Conservation (phyloP, 1,140 invertebrate species). For the Latrodectus geometricus region DNA sequence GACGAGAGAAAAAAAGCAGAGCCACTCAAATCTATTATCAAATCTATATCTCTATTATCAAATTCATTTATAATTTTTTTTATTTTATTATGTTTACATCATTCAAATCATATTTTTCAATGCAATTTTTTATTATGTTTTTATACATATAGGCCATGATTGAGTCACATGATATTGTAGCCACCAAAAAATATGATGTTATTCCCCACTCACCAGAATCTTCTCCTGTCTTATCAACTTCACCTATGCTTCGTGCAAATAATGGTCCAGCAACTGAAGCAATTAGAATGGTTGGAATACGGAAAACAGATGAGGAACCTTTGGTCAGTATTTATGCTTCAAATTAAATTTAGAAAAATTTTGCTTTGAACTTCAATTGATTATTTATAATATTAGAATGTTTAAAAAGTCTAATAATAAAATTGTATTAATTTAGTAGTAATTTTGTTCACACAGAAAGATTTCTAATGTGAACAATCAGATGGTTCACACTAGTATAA, state of each 20-base stretch:
- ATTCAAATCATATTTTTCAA: background rate
- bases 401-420: too few relatives aligned
- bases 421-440: too few relatives aligned
- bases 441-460: too few relatives aligned
- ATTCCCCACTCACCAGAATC: conserved; percentile 63
- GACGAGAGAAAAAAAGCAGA: too few relatives aligned
- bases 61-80: background rate
- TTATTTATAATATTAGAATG: too few relatives aligned
- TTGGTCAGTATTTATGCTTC: conserved; percentile 74
- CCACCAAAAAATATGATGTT: conserved; percentile 71
- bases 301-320: conserved; percentile 89
- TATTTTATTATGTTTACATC: background rate
- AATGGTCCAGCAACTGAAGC: conserved; percentile 69
- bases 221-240: conserved; percentile 62
- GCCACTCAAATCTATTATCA: background rate
- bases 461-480: too few relatives aligned
- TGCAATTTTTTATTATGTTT: background rate
- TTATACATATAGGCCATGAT: conserved; percentile 72
- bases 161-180: conserved; percentile 79
- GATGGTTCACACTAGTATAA: too few relatives aligned
- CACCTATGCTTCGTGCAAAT: conserved; percentile 21
- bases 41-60: background rate
- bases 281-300: conserved; percentile 89
- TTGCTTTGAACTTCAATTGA: too few relatives aligned
- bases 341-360: background rate